These are phyloP conservation scores for Galerucella nymphaeae DNA, from an alignment of 2,888 invertebrate genomes.

Conservation along the genomic window DNA sequence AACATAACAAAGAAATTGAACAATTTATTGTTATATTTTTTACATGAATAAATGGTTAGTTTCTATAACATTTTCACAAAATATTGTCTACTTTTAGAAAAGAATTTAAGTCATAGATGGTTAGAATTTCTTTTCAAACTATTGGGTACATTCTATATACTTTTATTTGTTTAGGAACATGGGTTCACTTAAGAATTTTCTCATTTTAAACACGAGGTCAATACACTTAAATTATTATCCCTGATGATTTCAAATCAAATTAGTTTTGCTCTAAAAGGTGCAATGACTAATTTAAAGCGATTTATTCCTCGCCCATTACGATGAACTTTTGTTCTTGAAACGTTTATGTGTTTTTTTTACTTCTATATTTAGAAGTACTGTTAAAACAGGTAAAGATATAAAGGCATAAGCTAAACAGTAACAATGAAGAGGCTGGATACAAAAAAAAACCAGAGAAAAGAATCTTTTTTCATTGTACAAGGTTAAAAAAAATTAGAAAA, in stretches of 20 bases:
- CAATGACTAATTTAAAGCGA: constrained; percentile 5
- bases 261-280: neutral
- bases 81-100: no score
- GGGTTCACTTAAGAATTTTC: neutral
- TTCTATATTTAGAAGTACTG: constrained; percentile 6
- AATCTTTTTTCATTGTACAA: neutral
- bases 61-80: no score
- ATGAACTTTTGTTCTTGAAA: constrained; percentile 8
- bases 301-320: neutral
- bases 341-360: neutral
- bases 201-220: neutral
- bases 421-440: neutral
- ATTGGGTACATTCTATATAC: neutral
- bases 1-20: no score
- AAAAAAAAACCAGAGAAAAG: neutral
- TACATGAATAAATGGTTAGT: no score
- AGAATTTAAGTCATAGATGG: no score
- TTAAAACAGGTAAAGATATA: neutral
- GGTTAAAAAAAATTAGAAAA: neutral
- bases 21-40: no score
- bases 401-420: neutral
- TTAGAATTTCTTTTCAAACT: neutral
- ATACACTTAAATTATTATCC: neutral
- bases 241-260: neutral
- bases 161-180: neutral